A percentile compares a stretch with the other conserved stretches of the same genome.
Conservation (phyloP, 2,797 vertebrate genomes). For the Hippopotamyrus pictus region DNA sequence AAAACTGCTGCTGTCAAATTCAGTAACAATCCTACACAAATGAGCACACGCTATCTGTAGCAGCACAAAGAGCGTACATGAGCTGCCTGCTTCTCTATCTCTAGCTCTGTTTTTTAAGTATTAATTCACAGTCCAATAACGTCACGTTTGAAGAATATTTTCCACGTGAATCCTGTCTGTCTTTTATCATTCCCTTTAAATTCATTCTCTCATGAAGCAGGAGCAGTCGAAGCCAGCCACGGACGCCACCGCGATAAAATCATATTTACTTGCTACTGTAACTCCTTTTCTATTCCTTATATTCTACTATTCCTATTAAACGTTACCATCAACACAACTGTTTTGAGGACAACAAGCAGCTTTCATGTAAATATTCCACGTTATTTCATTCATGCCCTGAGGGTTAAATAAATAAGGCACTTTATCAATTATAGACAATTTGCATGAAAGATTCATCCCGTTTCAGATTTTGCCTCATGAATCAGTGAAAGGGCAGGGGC, state of each 20-base stretch:
- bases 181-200: neutral
- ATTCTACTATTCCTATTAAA: constrained; percentile 6
- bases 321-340: neutral
- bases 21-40: neutral
- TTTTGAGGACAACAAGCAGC: constrained; percentile 9
- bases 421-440: constrained; percentile 19
- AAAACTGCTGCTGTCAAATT: neutral
- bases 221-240: neutral
- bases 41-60: neutral
- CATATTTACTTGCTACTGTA: neutral
- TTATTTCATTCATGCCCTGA: constrained; percentile 14
- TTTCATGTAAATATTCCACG: neutral
- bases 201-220: neutral
- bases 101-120: neutral
- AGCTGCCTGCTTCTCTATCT: neutral
- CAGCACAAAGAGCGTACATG: neutral
- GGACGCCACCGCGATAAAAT: neutral
- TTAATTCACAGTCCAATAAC: neutral
- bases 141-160: neutral
- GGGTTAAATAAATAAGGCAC: constrained; percentile 12
- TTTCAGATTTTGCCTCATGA: constrained; percentile 12
- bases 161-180: neutral
- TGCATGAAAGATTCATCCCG: constrained; percentile 9
- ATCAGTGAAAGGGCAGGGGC: neutral
- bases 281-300: neutral